phyloP scores from a whole-genome alignment of 2,113 vertebrate genomes.

The Sitta europaea region DNA sequence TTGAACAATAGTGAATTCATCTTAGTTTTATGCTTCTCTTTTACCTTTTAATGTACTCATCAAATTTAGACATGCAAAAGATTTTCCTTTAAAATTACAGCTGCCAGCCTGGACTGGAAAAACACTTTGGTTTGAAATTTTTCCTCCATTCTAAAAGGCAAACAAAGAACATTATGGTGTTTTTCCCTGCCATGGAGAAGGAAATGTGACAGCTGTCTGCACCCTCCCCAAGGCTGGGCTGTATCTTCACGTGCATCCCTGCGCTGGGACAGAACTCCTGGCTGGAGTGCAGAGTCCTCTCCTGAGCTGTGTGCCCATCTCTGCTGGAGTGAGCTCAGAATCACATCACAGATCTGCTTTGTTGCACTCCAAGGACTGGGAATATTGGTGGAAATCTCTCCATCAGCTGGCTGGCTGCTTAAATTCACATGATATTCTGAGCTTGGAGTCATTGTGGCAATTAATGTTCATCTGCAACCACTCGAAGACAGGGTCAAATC shows the following conservation, averaged over 20 bases:
- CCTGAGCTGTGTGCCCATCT: not conserved
- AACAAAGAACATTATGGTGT: not conserved
- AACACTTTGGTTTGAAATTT: not conserved
- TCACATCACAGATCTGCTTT: not conserved
- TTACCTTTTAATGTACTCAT: not conserved
- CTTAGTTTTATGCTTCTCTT: not conserved
- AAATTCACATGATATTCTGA: constrained; percentile 38
- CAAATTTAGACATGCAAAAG: not conserved
- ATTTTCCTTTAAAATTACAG: not conserved
- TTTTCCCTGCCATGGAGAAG: not conserved
- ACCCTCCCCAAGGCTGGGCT: not conserved
- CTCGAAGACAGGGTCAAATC: not conserved
- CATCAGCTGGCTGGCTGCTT: constrained; percentile 20
- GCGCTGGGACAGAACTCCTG: not conserved
- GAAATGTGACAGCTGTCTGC: not conserved
- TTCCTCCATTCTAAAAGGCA: not conserved
- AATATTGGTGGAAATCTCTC: constrained; percentile 53
- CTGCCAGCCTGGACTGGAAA: not conserved
- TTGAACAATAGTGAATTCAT: not conserved
- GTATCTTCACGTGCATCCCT: not conserved
- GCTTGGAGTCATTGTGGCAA: constrained; percentile 28
- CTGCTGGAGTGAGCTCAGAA: not conserved
- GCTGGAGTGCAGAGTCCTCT: not conserved
- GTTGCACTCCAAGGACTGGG: not conserved
- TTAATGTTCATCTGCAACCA: not conserved